These are phyloP conservation scores for Notospermus geniculatus DNA, from an alignment of 1,140 invertebrate genomes.

Conservation along the genomic window DNA sequence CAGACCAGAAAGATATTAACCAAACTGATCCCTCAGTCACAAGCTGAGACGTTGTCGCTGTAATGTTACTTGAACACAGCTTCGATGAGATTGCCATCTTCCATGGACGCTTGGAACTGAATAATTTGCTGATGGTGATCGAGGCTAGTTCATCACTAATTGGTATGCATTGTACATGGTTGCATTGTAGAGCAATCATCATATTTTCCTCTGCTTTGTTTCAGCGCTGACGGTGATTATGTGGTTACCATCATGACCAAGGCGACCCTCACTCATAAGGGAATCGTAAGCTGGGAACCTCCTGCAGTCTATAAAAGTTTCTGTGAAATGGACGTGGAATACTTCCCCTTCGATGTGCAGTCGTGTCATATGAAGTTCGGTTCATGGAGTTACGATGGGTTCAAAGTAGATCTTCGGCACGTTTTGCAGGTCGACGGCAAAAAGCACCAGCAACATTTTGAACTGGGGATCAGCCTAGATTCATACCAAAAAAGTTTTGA, in stretches of 20 bases:
- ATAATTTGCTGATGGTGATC: too few species aligned
- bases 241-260: slow-evolving; percentile 62
- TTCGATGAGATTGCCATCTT: too few species aligned
- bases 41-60: too few species aligned
- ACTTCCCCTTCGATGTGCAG: slow-evolving; percentile 86
- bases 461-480: slow-evolving; percentile 45
- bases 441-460: not conserved
- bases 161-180: too few species aligned
- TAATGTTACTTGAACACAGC: too few species aligned
- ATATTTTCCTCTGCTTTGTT: slow-evolving; percentile 15
- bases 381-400: slow-evolving; percentile 80
- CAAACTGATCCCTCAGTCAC: too few species aligned
- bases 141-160: too few species aligned
- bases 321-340: slow-evolving; percentile 93
- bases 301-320: slow-evolving; percentile 99
- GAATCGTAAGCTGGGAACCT: slow-evolving; percentile 97
- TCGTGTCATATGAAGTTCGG: slow-evolving; percentile 83
- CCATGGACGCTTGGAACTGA: too few species aligned
- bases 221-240: slow-evolving; percentile 63
- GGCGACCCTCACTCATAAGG: slow-evolving; percentile 65
- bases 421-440: slow-evolving; percentile 21
- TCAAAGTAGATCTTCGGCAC: slow-evolving; percentile 68
- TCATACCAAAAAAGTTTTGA: slow-evolving; percentile 75
- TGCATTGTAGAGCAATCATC: too few species aligned
- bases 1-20: too few species aligned